Conservation (phyloP, 2,113 vertebrate genomes). For the Pundamilia nyererei region DNA sequence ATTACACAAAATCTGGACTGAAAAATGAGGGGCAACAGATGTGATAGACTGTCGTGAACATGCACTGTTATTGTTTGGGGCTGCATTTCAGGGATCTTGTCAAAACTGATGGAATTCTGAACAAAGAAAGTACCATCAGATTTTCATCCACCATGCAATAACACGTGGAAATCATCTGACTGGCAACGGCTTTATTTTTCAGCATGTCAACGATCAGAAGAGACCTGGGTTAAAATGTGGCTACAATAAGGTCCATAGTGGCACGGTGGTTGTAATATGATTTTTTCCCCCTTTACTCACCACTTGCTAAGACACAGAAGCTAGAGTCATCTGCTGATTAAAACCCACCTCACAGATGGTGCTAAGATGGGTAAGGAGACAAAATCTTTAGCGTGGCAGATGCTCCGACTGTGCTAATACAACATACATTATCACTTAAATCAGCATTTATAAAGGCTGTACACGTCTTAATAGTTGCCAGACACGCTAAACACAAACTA, state of each 20-base stretch:
- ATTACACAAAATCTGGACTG: neutral
- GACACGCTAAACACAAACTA: neutral
- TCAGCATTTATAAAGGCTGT: neutral
- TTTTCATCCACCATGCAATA: neutral
- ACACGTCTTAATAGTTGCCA: neutral
- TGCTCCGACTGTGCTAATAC: neutral
- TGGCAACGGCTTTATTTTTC: neutral
- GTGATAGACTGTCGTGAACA: neutral
- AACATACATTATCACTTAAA: neutral
- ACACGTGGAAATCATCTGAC: neutral
- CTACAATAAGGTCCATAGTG: neutral
- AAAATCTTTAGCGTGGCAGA: slow-evolving; percentile 9
- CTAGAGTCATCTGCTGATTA: slow-evolving; percentile 7
- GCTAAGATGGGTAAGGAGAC: neutral
- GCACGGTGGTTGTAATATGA: neutral
- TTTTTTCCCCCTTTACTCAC: neutral
- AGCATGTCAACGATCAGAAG: neutral
- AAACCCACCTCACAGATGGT: slow-evolving; percentile 36
- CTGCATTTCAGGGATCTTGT: neutral
- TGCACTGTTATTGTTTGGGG: neutral
- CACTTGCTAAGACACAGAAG: neutral
- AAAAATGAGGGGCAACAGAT: neutral
- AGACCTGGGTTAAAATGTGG: neutral
- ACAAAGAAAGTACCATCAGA: neutral
- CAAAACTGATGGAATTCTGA: neutral